Percentiles rank a stretch among this genome's conserved stretches.
phyloP scores from a whole-genome alignment of 2,888 invertebrate species.

The Nysson spinosus region DNA sequence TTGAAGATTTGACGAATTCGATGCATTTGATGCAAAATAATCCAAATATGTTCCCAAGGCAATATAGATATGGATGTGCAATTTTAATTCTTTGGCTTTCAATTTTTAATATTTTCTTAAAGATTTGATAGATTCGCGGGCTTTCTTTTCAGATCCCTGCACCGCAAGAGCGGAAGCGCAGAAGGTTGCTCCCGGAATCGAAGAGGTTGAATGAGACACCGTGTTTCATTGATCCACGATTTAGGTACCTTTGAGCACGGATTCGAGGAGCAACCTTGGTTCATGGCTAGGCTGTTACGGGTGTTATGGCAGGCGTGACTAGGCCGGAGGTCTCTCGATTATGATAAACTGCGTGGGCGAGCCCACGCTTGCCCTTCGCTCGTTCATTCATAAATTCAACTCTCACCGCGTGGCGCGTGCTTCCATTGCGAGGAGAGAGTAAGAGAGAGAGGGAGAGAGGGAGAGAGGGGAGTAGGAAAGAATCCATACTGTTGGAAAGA shows the following conservation, averaged over 20 bases:
- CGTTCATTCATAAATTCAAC: slow-evolving; percentile 67
- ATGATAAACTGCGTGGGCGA: slow-evolving; percentile 74
- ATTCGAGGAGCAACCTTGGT: slow-evolving; percentile 69
- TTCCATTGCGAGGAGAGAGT: slow-evolving; percentile 36
- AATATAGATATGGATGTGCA: too few relatives aligned
- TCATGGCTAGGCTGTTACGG: slow-evolving; percentile 66
- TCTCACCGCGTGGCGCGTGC: slow-evolving; percentile 55
- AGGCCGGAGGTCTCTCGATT: slow-evolving; percentile 74
- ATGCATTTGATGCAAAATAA: too few relatives aligned
- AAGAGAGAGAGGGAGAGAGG: neutral
- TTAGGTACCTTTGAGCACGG: slow-evolving; percentile 43
- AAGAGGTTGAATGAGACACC: slow-evolving; percentile 50
- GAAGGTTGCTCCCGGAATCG: too few relatives aligned
- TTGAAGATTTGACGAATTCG: too few relatives aligned
- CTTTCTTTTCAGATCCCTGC: too few relatives aligned
- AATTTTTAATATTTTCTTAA: too few relatives aligned
- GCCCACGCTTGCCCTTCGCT: slow-evolving; percentile 71
- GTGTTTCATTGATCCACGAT: slow-evolving; percentile 55
- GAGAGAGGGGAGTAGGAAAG: too few relatives aligned
- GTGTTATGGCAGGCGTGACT: slow-evolving; percentile 70
- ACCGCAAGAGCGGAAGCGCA: too few relatives aligned
- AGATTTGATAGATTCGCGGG: too few relatives aligned
- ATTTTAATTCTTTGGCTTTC: too few relatives aligned
- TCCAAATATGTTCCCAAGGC: too few relatives aligned
- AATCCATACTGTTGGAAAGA: too few relatives aligned